These are phyloP conservation scores for Ethmia dodecea DNA, from an alignment of 2,888 invertebrate genomes.

Conservation along the genomic window DNA sequence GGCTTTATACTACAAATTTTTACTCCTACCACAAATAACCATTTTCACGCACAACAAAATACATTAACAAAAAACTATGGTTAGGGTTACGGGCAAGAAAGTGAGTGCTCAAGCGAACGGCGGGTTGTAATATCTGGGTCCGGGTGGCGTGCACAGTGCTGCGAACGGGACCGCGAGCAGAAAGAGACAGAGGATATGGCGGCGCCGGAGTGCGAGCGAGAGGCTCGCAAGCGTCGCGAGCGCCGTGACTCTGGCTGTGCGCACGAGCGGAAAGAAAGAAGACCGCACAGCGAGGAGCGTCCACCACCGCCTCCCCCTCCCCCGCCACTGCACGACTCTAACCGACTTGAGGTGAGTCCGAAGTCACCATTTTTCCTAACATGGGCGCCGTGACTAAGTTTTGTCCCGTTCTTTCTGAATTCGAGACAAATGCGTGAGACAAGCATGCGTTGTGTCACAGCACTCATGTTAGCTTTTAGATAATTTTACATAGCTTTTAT, in stretches of 20 bases:
- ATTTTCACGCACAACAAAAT: constrained; percentile 36
- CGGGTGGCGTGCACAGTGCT: constrained; percentile 74
- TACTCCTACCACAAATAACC: not conserved
- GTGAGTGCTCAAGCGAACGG: constrained; percentile 66
- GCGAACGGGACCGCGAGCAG: constrained; percentile 48
- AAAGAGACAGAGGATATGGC: constrained; percentile 69
- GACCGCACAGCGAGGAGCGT: constrained; percentile 70
- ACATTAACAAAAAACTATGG: constrained; percentile 42
- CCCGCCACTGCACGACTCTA: constrained; percentile 64
- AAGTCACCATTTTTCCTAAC: not conserved
- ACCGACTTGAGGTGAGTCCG: constrained; percentile 55
- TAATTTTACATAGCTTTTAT: too few relatives aligned
- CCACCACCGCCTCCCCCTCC: constrained; percentile 60
- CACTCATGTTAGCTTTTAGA: too few relatives aligned
- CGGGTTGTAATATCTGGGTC: constrained; percentile 66
- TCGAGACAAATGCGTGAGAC: too few relatives aligned
- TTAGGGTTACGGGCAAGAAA: constrained; percentile 71
- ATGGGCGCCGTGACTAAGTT: too few relatives aligned
- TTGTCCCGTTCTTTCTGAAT: too few relatives aligned
- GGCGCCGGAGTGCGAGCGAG: constrained; percentile 74
- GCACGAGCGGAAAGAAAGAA: constrained; percentile 66
- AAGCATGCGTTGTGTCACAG: too few relatives aligned
- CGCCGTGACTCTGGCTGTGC: constrained; percentile 76
- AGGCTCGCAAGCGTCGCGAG: constrained; percentile 80
- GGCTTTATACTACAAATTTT: constrained; percentile 3